A percentile compares a stretch with the other conserved stretches of the same genome.
These are phyloP conservation scores for Littorina saxatilis DNA, from an alignment of 1,140 invertebrate genomes.

Conservation along the genomic window DNA sequence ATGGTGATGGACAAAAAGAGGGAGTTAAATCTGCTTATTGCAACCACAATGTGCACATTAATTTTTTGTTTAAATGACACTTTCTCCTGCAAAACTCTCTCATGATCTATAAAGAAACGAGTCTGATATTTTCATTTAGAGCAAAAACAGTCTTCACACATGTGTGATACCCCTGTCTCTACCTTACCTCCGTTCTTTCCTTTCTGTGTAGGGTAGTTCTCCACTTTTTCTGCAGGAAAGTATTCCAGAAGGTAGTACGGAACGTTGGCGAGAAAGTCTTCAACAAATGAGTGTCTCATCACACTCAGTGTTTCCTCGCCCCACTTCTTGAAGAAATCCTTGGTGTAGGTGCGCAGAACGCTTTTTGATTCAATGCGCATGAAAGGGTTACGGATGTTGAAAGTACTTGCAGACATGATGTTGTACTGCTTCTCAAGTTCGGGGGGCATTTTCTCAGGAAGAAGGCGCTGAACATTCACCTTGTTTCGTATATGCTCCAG, in stretches of 20 bases:
- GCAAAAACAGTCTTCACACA: too few species aligned
- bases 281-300: not conserved
- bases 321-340: not conserved
- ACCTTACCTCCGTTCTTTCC: too few species aligned
- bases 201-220: too few species aligned
- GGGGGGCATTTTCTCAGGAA: not conserved
- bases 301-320: not conserved
- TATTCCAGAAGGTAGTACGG: not conserved
- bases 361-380: not conserved
- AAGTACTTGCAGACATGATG: too few species aligned
- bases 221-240: conserved; percentile 4
- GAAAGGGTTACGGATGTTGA: not conserved
- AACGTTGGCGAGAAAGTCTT: not conserved
- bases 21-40: too few species aligned
- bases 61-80: too few species aligned
- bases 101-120: too few species aligned
- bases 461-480: not conserved
- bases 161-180: too few species aligned
- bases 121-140: too few species aligned
- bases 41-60: too few species aligned
- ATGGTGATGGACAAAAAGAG: too few species aligned
- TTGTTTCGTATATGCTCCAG: not conserved
- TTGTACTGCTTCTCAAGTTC: conserved; percentile 9
- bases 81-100: too few species aligned
- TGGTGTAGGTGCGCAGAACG: not conserved